Percentiles rank a stretch among this genome's conserved stretches.
These are phyloP conservation scores for Tyto alba DNA, from an alignment of 2,113 vertebrate species.

Conservation along the genomic window DNA sequence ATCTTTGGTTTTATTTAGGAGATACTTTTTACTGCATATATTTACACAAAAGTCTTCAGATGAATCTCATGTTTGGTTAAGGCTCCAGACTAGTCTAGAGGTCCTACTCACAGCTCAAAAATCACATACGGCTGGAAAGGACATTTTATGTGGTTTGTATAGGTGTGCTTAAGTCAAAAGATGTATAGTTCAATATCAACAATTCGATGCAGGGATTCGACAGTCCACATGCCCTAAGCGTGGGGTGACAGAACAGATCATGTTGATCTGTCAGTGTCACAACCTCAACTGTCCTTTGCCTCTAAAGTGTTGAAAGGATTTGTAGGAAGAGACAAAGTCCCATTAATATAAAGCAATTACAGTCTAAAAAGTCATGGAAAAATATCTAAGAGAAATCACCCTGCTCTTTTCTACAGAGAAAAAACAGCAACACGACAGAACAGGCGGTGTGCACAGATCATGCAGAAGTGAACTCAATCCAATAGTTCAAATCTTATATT, in stretches of 20 bases:
- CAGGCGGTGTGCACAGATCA: accelerated
- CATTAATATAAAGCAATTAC: neutral
- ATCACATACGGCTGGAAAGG: neutral
- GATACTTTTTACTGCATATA: neutral
- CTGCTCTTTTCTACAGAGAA: neutral
- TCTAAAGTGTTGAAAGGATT: neutral
- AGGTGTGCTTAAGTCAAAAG: neutral
- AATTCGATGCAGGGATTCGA: neutral
- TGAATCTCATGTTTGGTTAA: neutral
- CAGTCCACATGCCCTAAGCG: neutral
- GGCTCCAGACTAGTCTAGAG: neutral
- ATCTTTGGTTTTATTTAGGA: neutral
- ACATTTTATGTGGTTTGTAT: neutral
- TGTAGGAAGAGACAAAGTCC: neutral
- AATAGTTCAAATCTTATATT: neutral
- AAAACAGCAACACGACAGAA: neutral
- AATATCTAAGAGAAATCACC: neutral
- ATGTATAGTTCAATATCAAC: neutral
- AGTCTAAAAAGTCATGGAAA: neutral
- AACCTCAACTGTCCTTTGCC: neutral
- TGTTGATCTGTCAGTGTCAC: neutral
- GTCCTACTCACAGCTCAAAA: neutral
- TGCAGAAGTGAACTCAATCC: neutral
- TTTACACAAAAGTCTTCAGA: neutral
- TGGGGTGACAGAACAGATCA: neutral